Percentiles rank a stretch among this genome's conserved stretches.
These are phyloP conservation scores for Pimephales promelas DNA, from an alignment of 2,113 vertebrate species.

Conservation along the genomic window DNA sequence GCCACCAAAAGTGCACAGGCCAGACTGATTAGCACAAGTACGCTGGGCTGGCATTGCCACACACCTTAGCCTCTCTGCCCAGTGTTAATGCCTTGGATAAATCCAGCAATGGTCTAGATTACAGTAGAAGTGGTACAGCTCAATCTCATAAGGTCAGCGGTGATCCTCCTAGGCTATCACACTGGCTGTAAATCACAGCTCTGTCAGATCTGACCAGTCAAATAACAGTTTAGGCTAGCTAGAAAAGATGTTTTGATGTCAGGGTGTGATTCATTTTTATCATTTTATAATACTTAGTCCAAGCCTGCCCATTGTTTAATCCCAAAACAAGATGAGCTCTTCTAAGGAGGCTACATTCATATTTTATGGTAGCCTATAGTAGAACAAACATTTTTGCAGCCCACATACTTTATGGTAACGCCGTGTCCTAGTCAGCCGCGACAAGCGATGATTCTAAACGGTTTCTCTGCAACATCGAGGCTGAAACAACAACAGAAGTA, in stretches of 20 bases:
- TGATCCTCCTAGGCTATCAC: slow-evolving; percentile 37
- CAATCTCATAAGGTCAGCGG: slow-evolving; percentile 19
- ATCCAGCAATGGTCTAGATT: slow-evolving; percentile 41
- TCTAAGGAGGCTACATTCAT: neutral
- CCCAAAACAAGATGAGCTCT: neutral
- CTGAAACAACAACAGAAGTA: too few species aligned
- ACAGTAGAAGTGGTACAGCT: slow-evolving; percentile 22
- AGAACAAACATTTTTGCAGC: too few species aligned
- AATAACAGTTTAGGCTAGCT: neutral
- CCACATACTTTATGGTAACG: too few species aligned
- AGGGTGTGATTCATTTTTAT: slow-evolving; percentile 8
- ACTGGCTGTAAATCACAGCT: slow-evolving; percentile 15
- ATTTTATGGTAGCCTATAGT: too few species aligned
- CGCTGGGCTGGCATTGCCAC: neutral
- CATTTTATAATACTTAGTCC: neutral
- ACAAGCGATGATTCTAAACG: too few species aligned
- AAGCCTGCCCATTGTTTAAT: too few species aligned
- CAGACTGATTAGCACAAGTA: neutral
- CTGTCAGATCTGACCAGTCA: neutral
- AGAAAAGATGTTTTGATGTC: slow-evolving; percentile 29
- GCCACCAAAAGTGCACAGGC: neutral
- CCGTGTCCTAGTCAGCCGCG: too few species aligned
- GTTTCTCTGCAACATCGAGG: too few species aligned
- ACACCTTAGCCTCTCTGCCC: slow-evolving; percentile 29
- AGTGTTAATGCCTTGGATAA: slow-evolving; percentile 35